These are phyloP conservation scores for Parelbella ahira DNA, from an alignment of 2,888 invertebrate genomes.

Conservation along the genomic window DNA sequence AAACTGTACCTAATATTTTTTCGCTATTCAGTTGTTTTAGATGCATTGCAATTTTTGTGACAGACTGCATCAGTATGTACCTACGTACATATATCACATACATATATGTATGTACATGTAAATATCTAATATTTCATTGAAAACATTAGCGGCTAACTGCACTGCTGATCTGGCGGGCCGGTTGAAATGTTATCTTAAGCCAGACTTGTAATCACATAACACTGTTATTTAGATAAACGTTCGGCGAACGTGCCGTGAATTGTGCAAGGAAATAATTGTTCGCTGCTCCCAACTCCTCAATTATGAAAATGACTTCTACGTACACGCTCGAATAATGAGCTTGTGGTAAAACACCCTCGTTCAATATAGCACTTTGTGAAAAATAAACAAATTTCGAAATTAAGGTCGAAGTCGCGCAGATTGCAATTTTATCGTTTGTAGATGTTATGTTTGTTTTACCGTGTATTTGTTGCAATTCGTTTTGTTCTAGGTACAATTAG, in stretches of 20 bases:
- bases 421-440: too few species aligned
- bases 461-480: too few species aligned
- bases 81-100: too few species aligned
- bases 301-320: conserved; percentile 20
- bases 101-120: too few species aligned
- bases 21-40: too few species aligned
- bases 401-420: not conserved
- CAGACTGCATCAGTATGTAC: too few species aligned
- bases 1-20: too few species aligned
- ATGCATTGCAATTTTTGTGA: too few species aligned
- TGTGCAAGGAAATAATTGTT: conserved; percentile 17
- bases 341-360: conserved; percentile 9
- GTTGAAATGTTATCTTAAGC: conserved; percentile 13
- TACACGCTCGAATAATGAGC: conserved; percentile 4
- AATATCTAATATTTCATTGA: too few species aligned
- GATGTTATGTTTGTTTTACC: too few species aligned
- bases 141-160: conserved; percentile 9
- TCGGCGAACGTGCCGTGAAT: conserved; percentile 22
- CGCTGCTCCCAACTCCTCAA: conserved; percentile 13
- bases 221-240: conserved; percentile 23
- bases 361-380: conserved; percentile 11
- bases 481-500: too few species aligned
- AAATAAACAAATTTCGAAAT: conserved; percentile 5
- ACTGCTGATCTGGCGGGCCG: conserved; percentile 6
- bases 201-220: conserved; percentile 9